A percentile compares a stretch with the other conserved stretches of the same genome.
Conservation (phyloP, 2,113 vertebrate genomes). For the Sebastes fasciatus region DNA sequence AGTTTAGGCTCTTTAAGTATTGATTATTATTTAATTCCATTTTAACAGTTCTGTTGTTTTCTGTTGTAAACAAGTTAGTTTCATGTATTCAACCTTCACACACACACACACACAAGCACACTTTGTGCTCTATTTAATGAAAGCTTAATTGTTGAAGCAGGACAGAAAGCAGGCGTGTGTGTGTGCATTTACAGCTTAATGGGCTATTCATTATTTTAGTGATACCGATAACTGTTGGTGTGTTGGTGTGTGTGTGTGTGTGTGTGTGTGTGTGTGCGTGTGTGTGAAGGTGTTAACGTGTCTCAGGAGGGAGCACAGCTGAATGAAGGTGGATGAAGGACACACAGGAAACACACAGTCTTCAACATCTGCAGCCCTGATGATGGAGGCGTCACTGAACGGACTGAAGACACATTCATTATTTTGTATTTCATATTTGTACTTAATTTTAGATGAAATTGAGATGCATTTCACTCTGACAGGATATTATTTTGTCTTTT, state of each 20-base stretch:
- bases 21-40: neutral
- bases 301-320: neutral
- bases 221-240: neutral
- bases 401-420: neutral
- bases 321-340: slow-evolving; percentile 5
- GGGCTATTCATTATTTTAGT: neutral
- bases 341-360: neutral
- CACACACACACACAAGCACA: slow-evolving; percentile 8
- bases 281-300: neutral
- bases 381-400: neutral
- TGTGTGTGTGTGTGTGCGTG: slow-evolving; percentile 33
- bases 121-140: neutral
- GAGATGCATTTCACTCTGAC: neutral
- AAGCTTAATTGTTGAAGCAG: neutral
- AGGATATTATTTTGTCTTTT: neutral
- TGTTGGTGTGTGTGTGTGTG: neutral
- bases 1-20: neutral
- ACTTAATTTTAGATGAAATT: neutral
- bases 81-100: neutral
- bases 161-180: slow-evolving; percentile 11
- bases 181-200: slow-evolving; percentile 7
- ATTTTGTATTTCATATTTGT: neutral
- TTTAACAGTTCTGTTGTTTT: neutral
- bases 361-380: neutral
- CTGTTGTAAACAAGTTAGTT: neutral